phyloP scores from a whole-genome alignment of 2,888 invertebrate species.

The Lochmaea capreae region DNA sequence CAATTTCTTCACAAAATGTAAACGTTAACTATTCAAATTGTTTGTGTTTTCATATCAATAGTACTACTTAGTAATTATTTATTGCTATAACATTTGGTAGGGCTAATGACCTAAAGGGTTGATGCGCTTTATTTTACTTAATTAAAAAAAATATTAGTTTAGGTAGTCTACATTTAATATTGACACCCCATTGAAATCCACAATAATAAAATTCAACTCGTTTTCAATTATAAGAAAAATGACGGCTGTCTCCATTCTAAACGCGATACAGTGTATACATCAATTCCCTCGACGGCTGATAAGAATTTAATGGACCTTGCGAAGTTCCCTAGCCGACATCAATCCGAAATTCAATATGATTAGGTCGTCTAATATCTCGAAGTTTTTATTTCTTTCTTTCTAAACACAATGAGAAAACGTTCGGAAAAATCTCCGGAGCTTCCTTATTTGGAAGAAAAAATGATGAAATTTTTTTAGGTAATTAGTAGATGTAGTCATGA shows the following conservation, averaged over 20 bases:
- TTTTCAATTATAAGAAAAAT: no score
- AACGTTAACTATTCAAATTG: no score
- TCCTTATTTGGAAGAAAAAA: not conserved
- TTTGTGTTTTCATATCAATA: no score
- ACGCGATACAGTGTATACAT: conserved; percentile 5
- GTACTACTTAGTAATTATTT: no score
- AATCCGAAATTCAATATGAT: conserved; percentile 13
- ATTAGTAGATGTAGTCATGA: not conserved
- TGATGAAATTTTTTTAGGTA: not conserved
- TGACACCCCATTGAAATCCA: no score
- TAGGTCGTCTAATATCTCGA: not conserved
- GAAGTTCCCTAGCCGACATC: conserved; percentile 4
- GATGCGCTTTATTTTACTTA: no score
- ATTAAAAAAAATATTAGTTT: no score
- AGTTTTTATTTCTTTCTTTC: not conserved
- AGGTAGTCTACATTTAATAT: no score
- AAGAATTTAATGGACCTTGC: conserved; percentile 10
- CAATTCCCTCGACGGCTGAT: conserved; percentile 1
- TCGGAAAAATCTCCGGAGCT: not conserved
- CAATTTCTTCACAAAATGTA: no score
- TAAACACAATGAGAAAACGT: not conserved
- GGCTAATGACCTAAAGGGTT: no score
- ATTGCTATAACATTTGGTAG: no score
- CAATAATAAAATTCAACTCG: no score
- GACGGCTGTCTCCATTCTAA: not conserved